phyloP scores from a whole-genome alignment of 2,113 vertebrate species.

The Esox niger region DNA sequence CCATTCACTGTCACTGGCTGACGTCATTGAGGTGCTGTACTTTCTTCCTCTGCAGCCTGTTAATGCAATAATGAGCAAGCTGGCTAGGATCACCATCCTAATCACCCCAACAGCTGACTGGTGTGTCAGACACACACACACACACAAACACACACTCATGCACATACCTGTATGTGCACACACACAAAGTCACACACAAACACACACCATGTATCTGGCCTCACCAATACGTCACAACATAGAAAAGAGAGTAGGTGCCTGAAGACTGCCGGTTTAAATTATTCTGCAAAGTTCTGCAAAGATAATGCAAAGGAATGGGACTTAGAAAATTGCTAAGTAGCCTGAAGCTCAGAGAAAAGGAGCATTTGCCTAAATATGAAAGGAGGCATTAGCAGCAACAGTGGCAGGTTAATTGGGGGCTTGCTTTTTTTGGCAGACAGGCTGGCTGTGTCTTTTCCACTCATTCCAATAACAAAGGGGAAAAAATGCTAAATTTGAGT shows the following conservation, averaged over 20 bases:
- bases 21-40: slow-evolving; percentile 32
- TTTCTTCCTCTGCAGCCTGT: slow-evolving; percentile 43
- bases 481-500: background rate
- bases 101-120: slow-evolving; percentile 67
- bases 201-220: slow-evolving; percentile 52
- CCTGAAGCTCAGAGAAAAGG: slow-evolving; percentile 53
- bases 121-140: too few relatives aligned
- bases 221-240: slow-evolving; percentile 49
- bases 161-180: too few relatives aligned
- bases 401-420: slow-evolving; percentile 73
- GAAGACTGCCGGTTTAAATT: slow-evolving; percentile 39
- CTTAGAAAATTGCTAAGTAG: slow-evolving; percentile 57
- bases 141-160: too few relatives aligned
- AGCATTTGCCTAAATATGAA: slow-evolving; percentile 60
- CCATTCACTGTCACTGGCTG: slow-evolving; percentile 20
- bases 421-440: slow-evolving; percentile 55
- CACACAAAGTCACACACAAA: slow-evolving; percentile 10
- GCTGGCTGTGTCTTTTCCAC: slow-evolving; percentile 11
- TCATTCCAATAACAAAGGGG: background rate
- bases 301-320: slow-evolving; percentile 57
- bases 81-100: slow-evolving; percentile 49
- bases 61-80: slow-evolving; percentile 63
- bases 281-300: slow-evolving; percentile 61
- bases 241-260: slow-evolving; percentile 28
- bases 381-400: slow-evolving; percentile 58